These are phyloP conservation scores for Calephelis perditalis DNA, from an alignment of 2,888 invertebrate species.

Conservation along the genomic window DNA sequence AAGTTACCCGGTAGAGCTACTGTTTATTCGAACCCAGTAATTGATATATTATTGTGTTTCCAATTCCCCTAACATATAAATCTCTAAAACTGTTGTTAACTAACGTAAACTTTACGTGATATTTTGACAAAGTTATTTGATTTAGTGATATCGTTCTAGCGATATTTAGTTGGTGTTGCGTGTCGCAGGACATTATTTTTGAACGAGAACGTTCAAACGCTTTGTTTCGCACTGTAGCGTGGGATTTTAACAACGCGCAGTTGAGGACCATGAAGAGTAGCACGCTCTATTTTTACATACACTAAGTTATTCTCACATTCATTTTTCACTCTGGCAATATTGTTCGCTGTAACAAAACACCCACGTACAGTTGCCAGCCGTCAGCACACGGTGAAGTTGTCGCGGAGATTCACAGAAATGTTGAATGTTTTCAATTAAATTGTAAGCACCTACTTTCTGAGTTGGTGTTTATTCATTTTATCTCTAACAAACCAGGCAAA, in stretches of 20 bases:
- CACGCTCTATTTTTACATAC: constrained; percentile 27
- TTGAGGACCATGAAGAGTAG: constrained; percentile 28
- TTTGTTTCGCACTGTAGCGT: constrained; percentile 35
- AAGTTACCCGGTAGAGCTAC: too few species aligned
- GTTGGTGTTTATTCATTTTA: background rate
- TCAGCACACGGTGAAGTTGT: constrained; percentile 27
- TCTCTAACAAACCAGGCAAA: too few species aligned
- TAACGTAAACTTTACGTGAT: constrained; percentile 1
- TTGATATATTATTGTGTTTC: background rate
- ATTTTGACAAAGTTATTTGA: constrained; percentile 17
- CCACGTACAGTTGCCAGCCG: constrained; percentile 25
- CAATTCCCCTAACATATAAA: constrained; percentile 6
- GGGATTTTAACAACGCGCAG: constrained; percentile 32
- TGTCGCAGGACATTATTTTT: constrained; percentile 44
- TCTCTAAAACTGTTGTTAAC: constrained; percentile 9
- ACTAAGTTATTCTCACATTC: constrained; percentile 30
- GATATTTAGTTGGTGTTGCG: constrained; percentile 36
- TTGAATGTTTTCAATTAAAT: constrained; percentile 4
- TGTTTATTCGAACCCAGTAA: too few species aligned
- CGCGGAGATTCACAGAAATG: constrained; percentile 25
- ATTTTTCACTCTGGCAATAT: constrained; percentile 32
- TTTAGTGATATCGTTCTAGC: constrained; percentile 21
- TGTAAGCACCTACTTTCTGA: background rate
- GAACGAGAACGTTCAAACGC: constrained; percentile 37
- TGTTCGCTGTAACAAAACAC: constrained; percentile 30